Evolutionary conservation across 2,888 invertebrate genomes (phyloP).

Genomic region (Scaptomyza tumidula): DNA sequence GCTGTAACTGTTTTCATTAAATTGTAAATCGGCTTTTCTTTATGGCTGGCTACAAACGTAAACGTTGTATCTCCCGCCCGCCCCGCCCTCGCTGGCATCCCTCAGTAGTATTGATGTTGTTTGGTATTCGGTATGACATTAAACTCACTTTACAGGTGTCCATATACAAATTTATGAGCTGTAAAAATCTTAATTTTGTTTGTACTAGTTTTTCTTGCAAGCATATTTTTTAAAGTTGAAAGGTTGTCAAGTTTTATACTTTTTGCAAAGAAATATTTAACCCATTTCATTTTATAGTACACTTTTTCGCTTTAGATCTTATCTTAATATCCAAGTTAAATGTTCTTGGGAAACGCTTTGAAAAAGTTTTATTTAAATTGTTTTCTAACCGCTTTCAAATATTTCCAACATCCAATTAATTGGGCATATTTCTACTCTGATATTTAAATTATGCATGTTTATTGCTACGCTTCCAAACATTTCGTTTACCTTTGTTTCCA

Average conservation of each 20-base stretch:
- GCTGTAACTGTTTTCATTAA: constrained; percentile 67
- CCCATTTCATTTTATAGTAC: too few species aligned
- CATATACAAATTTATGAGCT: constrained; percentile 70
- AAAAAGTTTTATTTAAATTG: constrained; percentile 4
- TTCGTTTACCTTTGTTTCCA: constrained; percentile 11
- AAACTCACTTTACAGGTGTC: constrained; percentile 73
- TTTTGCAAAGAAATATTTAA: constrained; percentile 3
- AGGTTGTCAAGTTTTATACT: not conserved
- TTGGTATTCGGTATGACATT: constrained; percentile 53
- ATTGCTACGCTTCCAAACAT: constrained; percentile 4
- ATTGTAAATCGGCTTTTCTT: constrained; percentile 74
- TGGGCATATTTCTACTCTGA: constrained; percentile 14
- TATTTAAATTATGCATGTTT: constrained; percentile 26
- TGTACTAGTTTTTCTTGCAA: not conserved
- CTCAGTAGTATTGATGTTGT: constrained; percentile 40
- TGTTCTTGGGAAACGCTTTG: not conserved
- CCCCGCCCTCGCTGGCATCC: constrained; percentile 16
- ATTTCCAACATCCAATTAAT: constrained; percentile 16
- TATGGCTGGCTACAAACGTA: constrained; percentile 56
- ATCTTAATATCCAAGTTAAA: not conserved
- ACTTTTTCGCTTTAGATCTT: not conserved
- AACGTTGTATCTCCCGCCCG: not conserved
- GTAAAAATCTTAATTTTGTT: constrained; percentile 66
- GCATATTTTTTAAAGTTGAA: not conserved
- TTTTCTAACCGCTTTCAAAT: not conserved